Evolutionary conservation across 2,113 vertebrate species (phyloP), one percentile per base, ranked within the genome.

Genomic region (Scolopax mira): DNA sequence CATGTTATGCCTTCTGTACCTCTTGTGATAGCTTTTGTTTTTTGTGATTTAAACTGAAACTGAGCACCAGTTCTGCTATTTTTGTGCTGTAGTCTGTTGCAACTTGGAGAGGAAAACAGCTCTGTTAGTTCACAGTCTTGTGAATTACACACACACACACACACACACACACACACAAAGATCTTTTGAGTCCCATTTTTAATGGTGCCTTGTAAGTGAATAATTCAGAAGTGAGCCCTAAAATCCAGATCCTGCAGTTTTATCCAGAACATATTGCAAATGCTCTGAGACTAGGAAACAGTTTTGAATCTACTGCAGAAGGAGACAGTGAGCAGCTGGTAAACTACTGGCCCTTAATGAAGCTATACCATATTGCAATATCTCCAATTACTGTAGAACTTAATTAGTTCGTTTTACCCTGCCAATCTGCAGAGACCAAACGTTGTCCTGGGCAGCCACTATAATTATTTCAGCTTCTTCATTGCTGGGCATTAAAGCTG

Each of bases 311-410:
- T 92, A 69, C 82, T 77, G 79, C 67, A 79, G 93, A 17, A 91
- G 90, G 87, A 97, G 66, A 57, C 96, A 90, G 67, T 77, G 93
- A 95, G 96, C 94, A 98, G 93, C 94, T 97, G 95, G 91, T 94
- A 95, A 97, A 97, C 91, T 97, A 94, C 86, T 89, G 94, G 66
- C 79, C 79, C 60, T 90, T 96, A 96, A 89, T 97, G 96, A 96
- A 91, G 61, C 70, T 88, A 18, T 93, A 51, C 88, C 89, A 51
- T 91, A 91, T 88, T 96, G 93, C 85, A 66, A 7, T 80, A 84
- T 79, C 94, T 97, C 75, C 73, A 89, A 18, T 97, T 97, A 94
- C 91, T 78, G 74, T 94, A 85, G 89, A 95, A 90, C 71, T 92
- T 96, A 96, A 94, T 97, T 95, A 93, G 93, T 91, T 95, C 14